A percentile compares a stretch with the other conserved stretches of the same genome.
These are phyloP conservation scores for Platygyra sinensis DNA, from an alignment of 64 coral and sea anemone genomes.

Conservation along the genomic window DNA sequence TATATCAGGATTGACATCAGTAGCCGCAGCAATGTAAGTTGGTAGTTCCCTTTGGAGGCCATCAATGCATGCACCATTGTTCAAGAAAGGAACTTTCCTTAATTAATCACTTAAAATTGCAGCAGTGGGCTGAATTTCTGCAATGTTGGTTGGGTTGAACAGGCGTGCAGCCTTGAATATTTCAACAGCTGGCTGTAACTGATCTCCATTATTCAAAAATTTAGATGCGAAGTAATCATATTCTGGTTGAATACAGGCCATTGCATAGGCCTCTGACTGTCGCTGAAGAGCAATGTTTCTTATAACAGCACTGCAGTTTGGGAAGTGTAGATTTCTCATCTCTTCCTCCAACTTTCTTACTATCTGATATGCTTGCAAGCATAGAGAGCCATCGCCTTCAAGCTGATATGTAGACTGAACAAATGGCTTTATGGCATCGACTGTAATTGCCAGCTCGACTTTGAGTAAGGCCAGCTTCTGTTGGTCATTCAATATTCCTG, in stretches of 20 bases:
- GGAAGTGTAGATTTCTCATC: slow-evolving; percentile 58
- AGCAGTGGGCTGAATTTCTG: slow-evolving; percentile 47
- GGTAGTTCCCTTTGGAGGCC: slow-evolving; percentile 48
- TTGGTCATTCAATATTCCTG: slow-evolving; percentile 60
- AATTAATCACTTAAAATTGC: slow-evolving; percentile 58
- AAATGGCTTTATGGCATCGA: slow-evolving; percentile 61
- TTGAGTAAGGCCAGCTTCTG: slow-evolving; percentile 38
- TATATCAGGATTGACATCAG: slow-evolving; percentile 55
- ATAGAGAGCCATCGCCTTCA: slow-evolving; percentile 58
- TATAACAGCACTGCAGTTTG: slow-evolving; percentile 45
- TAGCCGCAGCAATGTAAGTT: slow-evolving; percentile 47
- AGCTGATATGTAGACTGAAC: slow-evolving; percentile 58
- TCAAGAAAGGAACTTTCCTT: slow-evolving; percentile 60
- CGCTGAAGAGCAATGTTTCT: slow-evolving; percentile 53
- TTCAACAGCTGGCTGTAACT: no score
- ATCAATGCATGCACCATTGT: slow-evolving; percentile 60
- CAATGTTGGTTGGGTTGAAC: slow-evolving; percentile 33
- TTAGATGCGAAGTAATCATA: background rate
- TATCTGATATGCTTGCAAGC: slow-evolving; percentile 41
- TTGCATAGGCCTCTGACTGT: slow-evolving; percentile 49
- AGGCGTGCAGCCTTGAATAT: background rate
- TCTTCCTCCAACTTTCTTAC: slow-evolving; percentile 50
- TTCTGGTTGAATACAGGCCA: slow-evolving; percentile 37
- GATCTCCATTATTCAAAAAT: no score
- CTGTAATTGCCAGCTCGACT: slow-evolving; percentile 64